A percentile compares a stretch with the other conserved stretches of the same genome.
These are phyloP conservation scores for Tor tambroides DNA, from an alignment of 2,113 vertebrate genomes.

Conservation along the genomic window DNA sequence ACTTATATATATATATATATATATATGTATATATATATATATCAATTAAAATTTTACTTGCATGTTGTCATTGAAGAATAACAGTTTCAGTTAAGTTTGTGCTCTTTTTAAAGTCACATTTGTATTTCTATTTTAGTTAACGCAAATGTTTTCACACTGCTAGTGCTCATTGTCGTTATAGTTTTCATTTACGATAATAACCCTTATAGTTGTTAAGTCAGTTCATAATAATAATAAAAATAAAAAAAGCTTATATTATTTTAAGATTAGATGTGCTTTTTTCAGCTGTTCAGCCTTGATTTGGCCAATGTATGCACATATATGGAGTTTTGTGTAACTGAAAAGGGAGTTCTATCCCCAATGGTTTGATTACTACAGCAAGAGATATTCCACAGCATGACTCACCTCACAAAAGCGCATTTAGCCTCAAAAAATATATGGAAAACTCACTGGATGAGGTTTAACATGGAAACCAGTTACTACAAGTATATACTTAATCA, in stretches of 20 bases:
- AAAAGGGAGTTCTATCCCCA: not conserved
- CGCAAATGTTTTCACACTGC: too few species aligned
- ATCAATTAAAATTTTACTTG: too few species aligned
- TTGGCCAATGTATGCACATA: slow-evolving; percentile 9
- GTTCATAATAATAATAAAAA: not conserved
- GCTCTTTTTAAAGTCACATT: not conserved
- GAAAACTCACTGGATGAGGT: not conserved
- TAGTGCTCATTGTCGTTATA: too few species aligned
- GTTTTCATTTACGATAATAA: not conserved
- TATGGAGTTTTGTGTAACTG: slow-evolving; percentile 19
- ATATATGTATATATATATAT: too few species aligned
- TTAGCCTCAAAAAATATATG: not conserved
- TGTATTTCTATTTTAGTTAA: slow-evolving; percentile 54
- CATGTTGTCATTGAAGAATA: not conserved
- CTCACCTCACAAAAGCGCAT: slow-evolving; percentile 16
- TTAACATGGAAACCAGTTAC: not conserved
- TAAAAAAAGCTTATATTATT: slow-evolving; percentile 44
- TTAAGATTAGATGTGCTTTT: slow-evolving; percentile 40
- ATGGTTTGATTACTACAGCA: not conserved
- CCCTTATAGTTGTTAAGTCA: not conserved
- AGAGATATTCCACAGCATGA: slow-evolving; percentile 21
- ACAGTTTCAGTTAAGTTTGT: not conserved
- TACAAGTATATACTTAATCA: not conserved
- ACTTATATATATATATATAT: too few species aligned
- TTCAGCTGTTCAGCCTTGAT: not conserved